These are phyloP conservation scores for Sarcophaga carnaria DNA, from an alignment of 2,888 invertebrate genomes.

Conservation along the genomic window DNA sequence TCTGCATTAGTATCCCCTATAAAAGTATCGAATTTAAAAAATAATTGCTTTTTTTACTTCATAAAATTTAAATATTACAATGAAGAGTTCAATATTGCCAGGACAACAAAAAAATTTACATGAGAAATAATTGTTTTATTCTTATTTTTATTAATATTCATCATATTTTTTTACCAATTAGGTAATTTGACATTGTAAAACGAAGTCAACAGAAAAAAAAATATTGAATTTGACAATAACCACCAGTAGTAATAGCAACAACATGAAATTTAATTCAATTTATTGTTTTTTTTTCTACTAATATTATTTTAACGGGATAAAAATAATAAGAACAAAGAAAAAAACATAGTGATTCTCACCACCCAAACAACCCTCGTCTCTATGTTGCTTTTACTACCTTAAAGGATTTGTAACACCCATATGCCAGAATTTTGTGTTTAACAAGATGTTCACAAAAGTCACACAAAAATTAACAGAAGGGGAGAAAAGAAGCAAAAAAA, in stretches of 20 bases:
- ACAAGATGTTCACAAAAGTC: constrained; percentile 44
- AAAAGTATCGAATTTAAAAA: too few species aligned
- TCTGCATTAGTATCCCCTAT: too few species aligned
- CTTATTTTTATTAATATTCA: constrained; percentile 41
- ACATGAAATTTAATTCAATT: constrained; percentile 66
- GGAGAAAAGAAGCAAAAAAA: background rate
- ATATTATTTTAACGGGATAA: constrained; percentile 2
- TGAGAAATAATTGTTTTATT: background rate
- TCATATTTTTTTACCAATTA: constrained; percentile 51
- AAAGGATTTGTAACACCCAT: constrained; percentile 44
- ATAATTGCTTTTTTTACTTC: background rate
- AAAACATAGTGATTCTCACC: constrained; percentile 52
- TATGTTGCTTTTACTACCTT: constrained; percentile 12
- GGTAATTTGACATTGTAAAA: constrained; percentile 16
- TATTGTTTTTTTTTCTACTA: constrained; percentile 35
- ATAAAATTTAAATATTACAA: background rate
- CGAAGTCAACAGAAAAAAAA: constrained; percentile 5
- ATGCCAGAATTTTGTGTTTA: constrained; percentile 57
- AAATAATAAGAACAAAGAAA: constrained; percentile 5
- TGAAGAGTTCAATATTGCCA: background rate
- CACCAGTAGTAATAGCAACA: constrained; percentile 6
- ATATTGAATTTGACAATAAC: constrained; percentile 29
- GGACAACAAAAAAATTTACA: constrained; percentile 41
- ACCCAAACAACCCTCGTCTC: constrained; percentile 27
- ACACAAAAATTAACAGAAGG: constrained; percentile 36